A percentile compares a stretch with the other conserved stretches of the same genome.
phyloP scores from a whole-genome alignment of 2,113 vertebrate species.

The Natator depressus region DNA sequence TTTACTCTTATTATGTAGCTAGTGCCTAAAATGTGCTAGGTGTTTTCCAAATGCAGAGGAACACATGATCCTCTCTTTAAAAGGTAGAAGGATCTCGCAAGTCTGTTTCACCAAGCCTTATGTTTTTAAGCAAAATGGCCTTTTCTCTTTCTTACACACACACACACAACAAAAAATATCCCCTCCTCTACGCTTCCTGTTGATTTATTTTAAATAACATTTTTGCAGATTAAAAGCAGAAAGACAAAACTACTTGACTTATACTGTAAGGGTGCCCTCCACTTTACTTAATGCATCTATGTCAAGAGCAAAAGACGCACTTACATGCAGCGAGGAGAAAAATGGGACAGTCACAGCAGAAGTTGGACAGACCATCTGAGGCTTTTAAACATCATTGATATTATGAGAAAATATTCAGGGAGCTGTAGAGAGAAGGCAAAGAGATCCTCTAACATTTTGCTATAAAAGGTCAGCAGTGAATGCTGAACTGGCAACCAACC shows the following conservation, averaged over 20 bases:
- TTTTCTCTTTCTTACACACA: background rate
- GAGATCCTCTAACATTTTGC: background rate
- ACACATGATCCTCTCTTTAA: background rate
- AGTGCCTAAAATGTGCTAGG: background rate
- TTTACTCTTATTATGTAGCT: background rate
- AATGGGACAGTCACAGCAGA: background rate
- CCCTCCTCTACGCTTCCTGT: too few relatives aligned
- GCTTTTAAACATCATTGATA: background rate
- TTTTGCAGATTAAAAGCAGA: background rate
- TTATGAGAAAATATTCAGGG: accelerated
- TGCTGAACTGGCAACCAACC: background rate
- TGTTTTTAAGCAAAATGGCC: background rate
- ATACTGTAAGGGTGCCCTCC: background rate
- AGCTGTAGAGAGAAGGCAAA: background rate
- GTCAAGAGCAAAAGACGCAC: background rate
- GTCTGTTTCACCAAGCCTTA: background rate
- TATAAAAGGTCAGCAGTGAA: background rate
- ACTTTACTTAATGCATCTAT: background rate
- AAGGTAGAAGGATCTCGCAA: background rate
- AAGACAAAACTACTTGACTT: background rate
- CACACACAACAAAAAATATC: background rate
- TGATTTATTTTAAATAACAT: background rate
- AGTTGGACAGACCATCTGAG: background rate
- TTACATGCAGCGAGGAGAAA: background rate
- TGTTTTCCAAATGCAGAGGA: background rate